Base-by-base conservation (phyloP, 2,888 invertebrate species). In the Sthenelais limicola region DNA sequence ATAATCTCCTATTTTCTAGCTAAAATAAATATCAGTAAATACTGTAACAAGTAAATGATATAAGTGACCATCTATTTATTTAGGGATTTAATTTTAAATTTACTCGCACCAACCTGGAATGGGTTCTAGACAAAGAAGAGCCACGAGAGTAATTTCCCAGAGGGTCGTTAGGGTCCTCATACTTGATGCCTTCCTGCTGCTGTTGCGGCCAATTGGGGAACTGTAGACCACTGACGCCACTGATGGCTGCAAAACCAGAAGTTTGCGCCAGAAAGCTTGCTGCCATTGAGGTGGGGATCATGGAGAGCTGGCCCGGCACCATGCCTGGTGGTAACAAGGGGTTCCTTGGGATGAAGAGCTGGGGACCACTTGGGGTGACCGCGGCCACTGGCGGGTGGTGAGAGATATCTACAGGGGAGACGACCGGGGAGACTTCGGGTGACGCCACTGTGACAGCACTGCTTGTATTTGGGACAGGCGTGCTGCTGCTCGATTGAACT, bases 91-190 rank as follows among this genome's bases (percentile, higher is more conserved):
- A n/a, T n/a, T n/a, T n/a, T n/a, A n/a, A n/a, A n/a, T n/a, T n/a
- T n/a, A n/a, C n/a, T n/a, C n/a, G n/a, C n/a, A n/a, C n/a, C n/a
- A 28, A 86, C 86, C 86, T 84, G 71, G 86, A 86, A 75, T 85
- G 85, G 38, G 86, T 84, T 49, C 85, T 82, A 5, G 86, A 86
- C 33, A 86, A 76, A 21, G 85, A 84, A 1, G 76, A 70, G 4
- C 66, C 62, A 15, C 73, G 51, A 2, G 32, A 28, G 47, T 62
- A 62, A 21, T 62, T 62, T n/a, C n/a, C n/a, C 32, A 69, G 69
- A 21, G 35, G 38, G 21, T 51, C 68, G 33, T 49, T 26, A 26
- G 30, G 26, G 38, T 69, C 69, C 28, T 69, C 69, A 33, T 33
- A 51, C 1, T 35, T 30, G 35, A 51, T 35, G 0, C 26, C 12